Base-by-base conservation (phyloP, 2,888 invertebrate genomes). In the Acanthosoma haemorrhoidale region DNA sequence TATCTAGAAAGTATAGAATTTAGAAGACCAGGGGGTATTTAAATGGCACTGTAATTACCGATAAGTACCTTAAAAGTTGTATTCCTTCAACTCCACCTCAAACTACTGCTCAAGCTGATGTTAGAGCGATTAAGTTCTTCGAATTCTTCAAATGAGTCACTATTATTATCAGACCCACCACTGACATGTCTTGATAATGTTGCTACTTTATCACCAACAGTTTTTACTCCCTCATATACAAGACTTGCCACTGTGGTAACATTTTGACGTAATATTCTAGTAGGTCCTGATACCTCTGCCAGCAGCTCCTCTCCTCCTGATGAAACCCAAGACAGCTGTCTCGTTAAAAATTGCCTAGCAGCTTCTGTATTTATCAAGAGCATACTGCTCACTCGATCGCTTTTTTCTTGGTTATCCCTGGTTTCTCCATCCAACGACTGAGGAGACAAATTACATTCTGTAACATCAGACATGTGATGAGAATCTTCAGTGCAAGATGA, bases 361-460 rank as follows among this genome's bases (percentile, higher is more conserved):
- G 89, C 88, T 81, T 88, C 88, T 31, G 89, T 88, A 78, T 90
- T 89, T n/a, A 90, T 86, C 78, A 90, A 88, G 76, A 88, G 86
- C 76, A 87, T 86, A 76, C 87, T 88, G 70, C 83, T 67, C 80
- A 76, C 84, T 84, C 66, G 51, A 66, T 79, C 79, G 58, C 80
- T 67, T 39, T 80, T 80, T 74, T 78, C 78, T 67, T 77, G 70
- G 60, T 67, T 70, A 63, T 72, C 58, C 29, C 70, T 71, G 38
- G 73, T 74, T n/a, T 74, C 74, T 68, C 72, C 74, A 68, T 75
- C 75, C 15, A 75, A 74, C 1, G 67, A 64, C 31, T 66, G 41
- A 34, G 59, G 68, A 59, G 71, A 41, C 43, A 70, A 16, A 59
- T 71, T 69, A 66, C 71, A 51, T 75, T 80, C 80, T 77, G 80